Base-by-base conservation (phyloP, 2,888 invertebrate genomes). In the Rhogogaster chlorosoma region DNA sequence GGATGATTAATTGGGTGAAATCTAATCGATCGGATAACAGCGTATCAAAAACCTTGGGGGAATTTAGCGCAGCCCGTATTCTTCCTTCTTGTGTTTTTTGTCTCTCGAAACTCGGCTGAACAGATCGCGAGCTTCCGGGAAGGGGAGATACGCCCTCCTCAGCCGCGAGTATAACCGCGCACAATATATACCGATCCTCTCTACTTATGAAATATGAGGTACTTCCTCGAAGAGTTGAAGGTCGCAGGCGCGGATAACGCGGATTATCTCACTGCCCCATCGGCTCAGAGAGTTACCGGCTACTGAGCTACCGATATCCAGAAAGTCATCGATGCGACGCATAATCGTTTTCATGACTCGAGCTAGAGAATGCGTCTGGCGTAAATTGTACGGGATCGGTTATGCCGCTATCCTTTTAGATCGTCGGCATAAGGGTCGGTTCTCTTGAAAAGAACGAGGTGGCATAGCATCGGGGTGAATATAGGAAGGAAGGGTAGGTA, bases 391-490 rank as follows among this genome's bases (percentile, higher is more conserved):
- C 10, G 38, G 5, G 42, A 67, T 32, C 73, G 38, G 73, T 70
- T 38, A 9, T 22, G 22, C 22, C 26, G 42, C 26, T 26, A 45
- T 75, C 18, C 38, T 22, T 15, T 45, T 4, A 2, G 61, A 61
- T 61, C 29, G 18, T 67, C 29, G 67, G 71, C n/a, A n/a, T n/a
- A n/a, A 38, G 71, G 71, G 36, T 36, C 12, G 71, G 38, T 38
- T 38, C n/a, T 32, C n/a, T 71, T 42, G 71, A 75, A 45, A 75
- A 75, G 26, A 73, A 73, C 70, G 70, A 36, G 70, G 9, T 29
- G 15, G 53, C 64, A 29, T 64, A 26, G 67, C 22, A 29, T 26
- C 70, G 15, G 70, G n/a, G 29, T 29, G 36, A 70, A 73, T 42
- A 73, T 42, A 45, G 22, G 18, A 36, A 70, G 26, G 9, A 22